Base-by-base conservation (phyloP, 1,140 invertebrate species). In the Macrobrachium nipponense region DNA sequence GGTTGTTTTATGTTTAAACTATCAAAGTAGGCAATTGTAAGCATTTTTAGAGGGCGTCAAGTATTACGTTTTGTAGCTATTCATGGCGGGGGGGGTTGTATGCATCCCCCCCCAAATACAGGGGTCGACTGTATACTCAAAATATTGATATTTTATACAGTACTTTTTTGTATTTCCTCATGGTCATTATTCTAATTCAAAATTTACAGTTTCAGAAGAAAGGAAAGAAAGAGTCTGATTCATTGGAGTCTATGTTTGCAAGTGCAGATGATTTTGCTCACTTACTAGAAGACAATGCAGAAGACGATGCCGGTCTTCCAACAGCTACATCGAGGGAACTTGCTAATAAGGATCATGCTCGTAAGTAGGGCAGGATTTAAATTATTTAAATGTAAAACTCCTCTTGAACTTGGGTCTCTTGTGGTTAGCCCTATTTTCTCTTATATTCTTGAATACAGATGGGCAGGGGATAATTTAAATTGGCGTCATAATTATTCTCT, bases 241-340 rank as follows among this genome's bases (percentile, higher is more conserved):
- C 15, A 15, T 20, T 86, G 64, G 61, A 68, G 7, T 80, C 83
- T 12, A 86, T 86, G 83, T 86, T 80, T 75, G 83, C 77, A 23
- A 73, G 68, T 73, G 83, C 83, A 58, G 83, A 86, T 20, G 72
- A 20, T 59, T 86, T 86, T 75, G 83, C 76, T 17, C 83, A 86
- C 27, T n/a, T 86, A n/a, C 83, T 86, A 17, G 83, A 86, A 72
- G 83, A 86, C 14, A 86, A 86, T 77, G 80, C 51, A 36, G 83
- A 86, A 36, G 77, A n/a, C 4, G 77, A 27, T 10, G 62, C 43
- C n/a, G 68, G 78, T 36, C 70, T 70, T 51, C 36, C 59, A 23
- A 36, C 51, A 18, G 62, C 60, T 27, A 86, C 83, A 36, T 66
- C 58, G 6, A 76, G 79, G 36, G 62, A 76, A 20, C 20, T 86